These are phyloP conservation scores for Drosophila buzzatii DNA, from an alignment of 2,888 invertebrate species.

Conservation along the genomic window DNA sequence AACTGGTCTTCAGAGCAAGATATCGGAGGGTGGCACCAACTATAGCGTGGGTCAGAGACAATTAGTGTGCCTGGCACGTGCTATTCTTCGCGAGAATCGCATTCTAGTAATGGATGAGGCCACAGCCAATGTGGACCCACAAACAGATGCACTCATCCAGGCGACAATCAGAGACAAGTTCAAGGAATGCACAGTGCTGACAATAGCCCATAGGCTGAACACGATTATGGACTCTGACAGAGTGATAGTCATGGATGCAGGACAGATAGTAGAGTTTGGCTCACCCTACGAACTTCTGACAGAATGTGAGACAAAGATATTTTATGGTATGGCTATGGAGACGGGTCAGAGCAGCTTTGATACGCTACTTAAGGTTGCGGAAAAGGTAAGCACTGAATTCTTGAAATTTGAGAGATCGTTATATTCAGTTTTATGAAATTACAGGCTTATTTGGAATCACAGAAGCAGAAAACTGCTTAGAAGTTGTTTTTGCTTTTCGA, in stretches of 20 bases:
- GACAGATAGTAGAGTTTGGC: constrained; percentile 89
- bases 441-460: constrained; percentile 47
- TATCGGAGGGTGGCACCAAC: constrained; percentile 92
- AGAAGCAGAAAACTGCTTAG: constrained; percentile 60
- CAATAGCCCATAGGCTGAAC: constrained; percentile 95
- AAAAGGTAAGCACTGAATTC: constrained; percentile 83
- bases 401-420: no score
- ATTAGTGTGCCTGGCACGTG: constrained; percentile 94
- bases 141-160: constrained; percentile 94
- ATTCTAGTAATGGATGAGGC: constrained; percentile 96
- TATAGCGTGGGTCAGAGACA: constrained; percentile 97
- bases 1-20: constrained; percentile 89
- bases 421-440: background rate
- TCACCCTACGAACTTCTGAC: constrained; percentile 88
- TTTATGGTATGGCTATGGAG: constrained; percentile 87
- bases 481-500: no score
- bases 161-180: constrained; percentile 92
- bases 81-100: constrained; percentile 93
- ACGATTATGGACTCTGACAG: constrained; percentile 90
- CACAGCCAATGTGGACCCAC: constrained; percentile 96
- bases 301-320: constrained; percentile 85
- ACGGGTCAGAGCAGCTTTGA: constrained; percentile 89
- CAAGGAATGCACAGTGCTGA: constrained; percentile 92
- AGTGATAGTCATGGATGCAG: constrained; percentile 90
- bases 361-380: constrained; percentile 88